Evolutionary conservation across 1,140 invertebrate species (phyloP).

Genomic region (Papilio aristodemus): DNA sequence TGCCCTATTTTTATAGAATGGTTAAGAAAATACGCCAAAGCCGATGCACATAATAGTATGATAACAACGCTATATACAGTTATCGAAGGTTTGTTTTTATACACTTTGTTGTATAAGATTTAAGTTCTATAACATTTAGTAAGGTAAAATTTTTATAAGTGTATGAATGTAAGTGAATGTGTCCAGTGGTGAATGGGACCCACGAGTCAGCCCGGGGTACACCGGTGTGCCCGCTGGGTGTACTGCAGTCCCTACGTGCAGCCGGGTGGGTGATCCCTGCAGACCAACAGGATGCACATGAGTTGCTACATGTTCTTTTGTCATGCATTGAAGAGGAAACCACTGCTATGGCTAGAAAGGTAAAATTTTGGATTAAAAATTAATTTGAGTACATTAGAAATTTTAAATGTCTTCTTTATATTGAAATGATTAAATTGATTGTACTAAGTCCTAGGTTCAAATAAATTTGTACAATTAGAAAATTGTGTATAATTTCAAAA

Average conservation of each 20-base stretch:
- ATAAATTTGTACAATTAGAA: too few species aligned
- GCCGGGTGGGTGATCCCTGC: constrained; percentile 92
- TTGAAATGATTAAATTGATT: too few species aligned
- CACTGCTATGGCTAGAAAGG: constrained; percentile 79
- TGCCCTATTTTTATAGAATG: constrained; percentile 90
- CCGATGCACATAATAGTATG: constrained; percentile 82
- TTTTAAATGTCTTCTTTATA: too few species aligned
- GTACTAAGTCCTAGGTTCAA: too few species aligned
- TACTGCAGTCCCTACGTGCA: constrained; percentile 87
- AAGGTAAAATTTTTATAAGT: too few species aligned
- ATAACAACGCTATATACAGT: constrained; percentile 84
- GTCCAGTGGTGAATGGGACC: constrained; percentile 88
- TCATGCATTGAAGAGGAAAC: constrained; percentile 93
- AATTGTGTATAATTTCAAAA: too few species aligned
- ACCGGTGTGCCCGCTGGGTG: constrained; percentile 85
- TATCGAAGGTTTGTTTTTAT: constrained; percentile 80
- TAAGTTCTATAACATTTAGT: too few species aligned
- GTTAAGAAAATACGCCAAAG: constrained; percentile 84
- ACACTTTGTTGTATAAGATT: not conserved
- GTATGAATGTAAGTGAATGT: constrained; percentile 31
- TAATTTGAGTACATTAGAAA: too few species aligned
- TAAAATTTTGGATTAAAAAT: constrained; percentile 48
- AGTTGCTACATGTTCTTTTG: constrained; percentile 92
- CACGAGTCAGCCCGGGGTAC: constrained; percentile 85
- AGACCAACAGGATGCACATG: constrained; percentile 96